These are phyloP conservation scores for Galleria mellonella DNA, from an alignment of 1,140 invertebrate species.

Conservation along the genomic window DNA sequence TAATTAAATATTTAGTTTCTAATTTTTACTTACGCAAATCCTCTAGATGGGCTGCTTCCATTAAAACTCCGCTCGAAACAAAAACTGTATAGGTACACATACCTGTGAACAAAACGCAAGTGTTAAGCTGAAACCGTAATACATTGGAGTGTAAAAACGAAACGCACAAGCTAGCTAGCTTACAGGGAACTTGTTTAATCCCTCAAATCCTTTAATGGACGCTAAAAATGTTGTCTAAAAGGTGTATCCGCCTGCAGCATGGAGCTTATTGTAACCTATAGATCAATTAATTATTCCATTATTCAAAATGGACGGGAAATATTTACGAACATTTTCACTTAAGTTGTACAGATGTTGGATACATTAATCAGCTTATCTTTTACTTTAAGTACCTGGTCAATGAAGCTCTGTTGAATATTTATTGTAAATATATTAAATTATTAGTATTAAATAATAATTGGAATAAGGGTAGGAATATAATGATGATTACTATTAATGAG, in stretches of 20 bases:
- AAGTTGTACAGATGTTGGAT: too few relatives aligned
- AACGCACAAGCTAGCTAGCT: conserved; percentile 13
- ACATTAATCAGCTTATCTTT: too few relatives aligned
- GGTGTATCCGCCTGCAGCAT: conserved; percentile 23
- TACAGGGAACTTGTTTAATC: conserved; percentile 33
- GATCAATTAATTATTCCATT: conserved; percentile 16
- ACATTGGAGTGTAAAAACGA: conserved; percentile 13
- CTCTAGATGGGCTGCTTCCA: too few relatives aligned
- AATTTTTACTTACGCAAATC: not conserved
- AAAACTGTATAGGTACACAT: not conserved
- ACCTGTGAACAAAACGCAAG: conserved; percentile 1
- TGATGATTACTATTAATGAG: too few relatives aligned
- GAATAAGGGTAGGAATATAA: too few relatives aligned
- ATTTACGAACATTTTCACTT: conserved; percentile 7
- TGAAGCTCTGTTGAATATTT: not conserved
- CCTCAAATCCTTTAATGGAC: conserved; percentile 55
- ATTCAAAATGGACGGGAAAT: conserved; percentile 7
- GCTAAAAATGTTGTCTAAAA: conserved; percentile 38
- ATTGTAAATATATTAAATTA: too few relatives aligned
- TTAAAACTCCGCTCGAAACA: too few relatives aligned
- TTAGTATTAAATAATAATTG: too few relatives aligned
- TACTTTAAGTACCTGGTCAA: too few relatives aligned
- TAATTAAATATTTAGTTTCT: too few relatives aligned
- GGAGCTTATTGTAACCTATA: conserved; percentile 7
- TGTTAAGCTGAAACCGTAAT: conserved; percentile 7